Evolutionary conservation across 2,113 vertebrate genomes (phyloP).

Genomic region (Phyllostomus hastatus): DNA sequence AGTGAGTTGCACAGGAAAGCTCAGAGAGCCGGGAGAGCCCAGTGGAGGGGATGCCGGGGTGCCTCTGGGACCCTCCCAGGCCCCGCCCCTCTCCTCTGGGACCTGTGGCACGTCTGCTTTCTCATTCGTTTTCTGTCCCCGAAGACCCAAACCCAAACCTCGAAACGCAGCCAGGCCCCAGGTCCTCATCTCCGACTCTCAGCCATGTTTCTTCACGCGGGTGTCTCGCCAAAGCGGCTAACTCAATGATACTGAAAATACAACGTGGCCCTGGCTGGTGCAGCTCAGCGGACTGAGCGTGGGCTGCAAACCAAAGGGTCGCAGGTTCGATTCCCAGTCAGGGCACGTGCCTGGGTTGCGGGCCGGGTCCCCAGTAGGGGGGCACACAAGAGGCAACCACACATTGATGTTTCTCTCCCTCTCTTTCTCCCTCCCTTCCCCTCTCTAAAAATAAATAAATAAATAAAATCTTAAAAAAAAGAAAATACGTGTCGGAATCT

Average conservation of each 20-base stretch:
- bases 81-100: neutral
- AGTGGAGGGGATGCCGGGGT: rapidly evolving
- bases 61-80: neutral
- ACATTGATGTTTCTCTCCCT: too few relatives aligned
- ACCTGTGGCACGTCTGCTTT: neutral
- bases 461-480: too few relatives aligned
- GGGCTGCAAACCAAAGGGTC: too few relatives aligned
- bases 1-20: neutral
- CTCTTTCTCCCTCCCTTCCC: too few relatives aligned
- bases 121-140: neutral
- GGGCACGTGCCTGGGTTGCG: too few relatives aligned
- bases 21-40: neutral
- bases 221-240: neutral
- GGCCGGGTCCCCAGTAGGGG: too few relatives aligned
- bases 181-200: neutral
- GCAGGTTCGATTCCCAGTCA: too few relatives aligned
- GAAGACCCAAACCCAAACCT: neutral
- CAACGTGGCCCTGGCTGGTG: too few relatives aligned
- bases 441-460: too few relatives aligned
- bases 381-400: too few relatives aligned
- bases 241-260: neutral
- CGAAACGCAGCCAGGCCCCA: neutral
- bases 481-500: neutral
- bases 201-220: neutral
- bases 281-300: too few relatives aligned